Evolutionary conservation across 2,113 vertebrate genomes (phyloP).

Genomic region (Equus przewalskii): DNA sequence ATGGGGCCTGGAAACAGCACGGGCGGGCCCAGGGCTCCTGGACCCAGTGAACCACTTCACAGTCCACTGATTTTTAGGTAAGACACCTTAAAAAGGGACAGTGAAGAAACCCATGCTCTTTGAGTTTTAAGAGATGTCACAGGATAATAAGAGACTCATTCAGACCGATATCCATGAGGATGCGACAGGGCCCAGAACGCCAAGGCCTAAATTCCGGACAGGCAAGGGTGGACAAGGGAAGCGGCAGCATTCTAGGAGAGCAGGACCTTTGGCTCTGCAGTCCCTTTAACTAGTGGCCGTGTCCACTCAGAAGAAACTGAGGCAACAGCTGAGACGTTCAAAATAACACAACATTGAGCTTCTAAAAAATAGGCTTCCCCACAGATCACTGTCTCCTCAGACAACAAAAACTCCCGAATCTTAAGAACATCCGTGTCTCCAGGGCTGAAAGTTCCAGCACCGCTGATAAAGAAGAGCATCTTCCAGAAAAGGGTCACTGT

Average conservation of each 20-base stretch:
- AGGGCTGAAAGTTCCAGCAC: not conserved
- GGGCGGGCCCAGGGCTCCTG: fast-evolving
- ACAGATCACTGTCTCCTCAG: not conserved
- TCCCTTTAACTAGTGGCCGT: not conserved
- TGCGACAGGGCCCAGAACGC: fast-evolving
- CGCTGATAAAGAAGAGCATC: not conserved
- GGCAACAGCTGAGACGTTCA: not conserved
- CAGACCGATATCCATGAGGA: fast-evolving
- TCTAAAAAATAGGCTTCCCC: not conserved
- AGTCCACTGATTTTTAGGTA: not conserved
- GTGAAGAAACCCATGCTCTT: not conserved
- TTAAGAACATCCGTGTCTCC: not conserved
- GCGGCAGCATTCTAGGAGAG: fast-evolving
- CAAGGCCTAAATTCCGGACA: too few relatives aligned
- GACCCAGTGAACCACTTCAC: not conserved
- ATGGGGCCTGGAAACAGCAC: fast-evolving
- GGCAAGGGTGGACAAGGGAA: fast-evolving
- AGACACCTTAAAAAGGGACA: not conserved
- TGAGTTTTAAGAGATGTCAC: fast-evolving
- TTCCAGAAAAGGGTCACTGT: not conserved
- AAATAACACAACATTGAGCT: not conserved
- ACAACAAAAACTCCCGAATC: not conserved
- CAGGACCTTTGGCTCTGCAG: too few relatives aligned
- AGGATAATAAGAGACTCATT: fast-evolving
- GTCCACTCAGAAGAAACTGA: not conserved